Evolutionary conservation across 2,888 invertebrate species (phyloP).

Genomic region (Lithosia quadra): DNA sequence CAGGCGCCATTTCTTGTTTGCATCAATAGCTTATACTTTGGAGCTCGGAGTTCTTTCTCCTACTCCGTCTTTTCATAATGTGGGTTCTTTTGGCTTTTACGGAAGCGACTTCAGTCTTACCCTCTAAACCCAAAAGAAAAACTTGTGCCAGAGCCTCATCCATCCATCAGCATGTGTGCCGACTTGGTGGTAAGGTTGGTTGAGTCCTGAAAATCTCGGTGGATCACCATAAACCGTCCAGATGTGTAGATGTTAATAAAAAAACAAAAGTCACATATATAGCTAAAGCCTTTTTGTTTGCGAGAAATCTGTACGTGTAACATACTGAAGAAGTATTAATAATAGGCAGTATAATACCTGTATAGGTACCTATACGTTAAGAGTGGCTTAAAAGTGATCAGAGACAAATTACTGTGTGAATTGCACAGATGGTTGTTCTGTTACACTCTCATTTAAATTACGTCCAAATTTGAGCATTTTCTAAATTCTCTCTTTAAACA

Average conservation of each 20-base stretch:
- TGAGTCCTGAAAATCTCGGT: neutral
- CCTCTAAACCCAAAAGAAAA: neutral
- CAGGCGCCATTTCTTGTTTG: neutral
- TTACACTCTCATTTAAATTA: slow-evolving; percentile 2
- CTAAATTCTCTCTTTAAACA: neutral
- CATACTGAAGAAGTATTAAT: neutral
- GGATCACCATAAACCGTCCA: neutral
- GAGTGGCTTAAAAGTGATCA: slow-evolving; percentile 3
- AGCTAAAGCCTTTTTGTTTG: neutral
- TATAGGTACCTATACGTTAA: neutral
- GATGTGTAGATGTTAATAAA: neutral
- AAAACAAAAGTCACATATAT: neutral
- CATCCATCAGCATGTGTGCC: neutral
- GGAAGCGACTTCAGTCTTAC: neutral
- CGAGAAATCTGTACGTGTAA: neutral
- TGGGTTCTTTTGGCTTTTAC: neutral
- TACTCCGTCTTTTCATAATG: too few species aligned
- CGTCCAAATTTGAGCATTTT: neutral
- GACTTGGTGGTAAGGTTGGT: neutral
- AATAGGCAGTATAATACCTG: neutral
- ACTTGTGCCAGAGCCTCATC: neutral
- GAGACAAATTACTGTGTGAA: slow-evolving; percentile 4
- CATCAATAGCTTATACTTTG: too few species aligned
- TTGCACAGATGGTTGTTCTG: neutral
- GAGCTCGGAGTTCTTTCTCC: too few species aligned